Conservation (phyloP, 2,797 vertebrate genomes). For the Macroramphosus scolopax region DNA sequence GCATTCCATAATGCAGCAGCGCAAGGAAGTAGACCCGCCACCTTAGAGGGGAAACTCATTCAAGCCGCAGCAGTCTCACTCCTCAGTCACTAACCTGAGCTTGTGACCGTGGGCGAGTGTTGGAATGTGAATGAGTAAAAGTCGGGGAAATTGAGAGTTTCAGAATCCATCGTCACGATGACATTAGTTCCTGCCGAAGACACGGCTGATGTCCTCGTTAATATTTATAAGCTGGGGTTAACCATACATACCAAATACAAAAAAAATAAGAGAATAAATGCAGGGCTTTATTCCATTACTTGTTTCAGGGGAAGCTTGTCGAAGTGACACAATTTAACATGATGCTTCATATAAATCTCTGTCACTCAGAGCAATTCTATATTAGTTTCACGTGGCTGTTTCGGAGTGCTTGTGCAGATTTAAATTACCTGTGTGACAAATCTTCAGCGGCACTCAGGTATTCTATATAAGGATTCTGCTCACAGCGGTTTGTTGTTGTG, state of each 20-base stretch:
- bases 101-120: no score
- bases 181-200: conserved; percentile 11
- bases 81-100: no score
- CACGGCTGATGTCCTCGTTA: conserved; percentile 10
- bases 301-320: no score
- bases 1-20: no score
- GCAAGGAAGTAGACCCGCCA: no score
- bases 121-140: no score
- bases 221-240: conserved; percentile 35
- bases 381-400: conserved; percentile 31
- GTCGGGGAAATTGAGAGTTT: conserved; percentile 7
- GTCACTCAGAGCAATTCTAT: conserved; percentile 32
- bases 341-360: conserved; percentile 19
- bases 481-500: conserved; percentile 7
- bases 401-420: conserved; percentile 23
- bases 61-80: no score
- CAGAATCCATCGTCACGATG: conserved; percentile 20
- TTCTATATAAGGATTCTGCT: conserved; percentile 25
- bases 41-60: no score
- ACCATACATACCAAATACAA: no score
- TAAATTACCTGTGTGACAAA: conserved; percentile 36
- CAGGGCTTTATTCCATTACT: no score
- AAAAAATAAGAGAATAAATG: no score
- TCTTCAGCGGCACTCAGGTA: conserved; percentile 24
- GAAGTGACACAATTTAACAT: conserved; percentile 35